Conservation (phyloP, 2,797 vertebrate genomes). For the Salmo trutta region DNA sequence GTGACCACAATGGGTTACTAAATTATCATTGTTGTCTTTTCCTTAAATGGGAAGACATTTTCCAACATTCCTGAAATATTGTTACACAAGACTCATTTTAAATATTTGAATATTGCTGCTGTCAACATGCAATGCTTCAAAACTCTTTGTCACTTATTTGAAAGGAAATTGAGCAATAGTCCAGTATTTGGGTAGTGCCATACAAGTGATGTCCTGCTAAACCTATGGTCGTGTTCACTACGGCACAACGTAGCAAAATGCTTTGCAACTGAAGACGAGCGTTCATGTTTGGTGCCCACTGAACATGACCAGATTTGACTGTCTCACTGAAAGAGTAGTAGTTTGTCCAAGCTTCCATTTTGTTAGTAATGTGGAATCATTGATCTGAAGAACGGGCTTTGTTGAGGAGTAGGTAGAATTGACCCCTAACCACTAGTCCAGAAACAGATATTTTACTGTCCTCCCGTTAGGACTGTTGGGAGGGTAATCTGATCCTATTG, state of each 20-base stretch:
- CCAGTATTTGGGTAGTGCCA: constrained; percentile 10
- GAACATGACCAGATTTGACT: background rate
- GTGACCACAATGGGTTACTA: constrained; percentile 6
- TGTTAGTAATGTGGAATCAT: constrained; percentile 11
- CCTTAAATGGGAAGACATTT: constrained; percentile 15
- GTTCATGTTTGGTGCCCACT: background rate
- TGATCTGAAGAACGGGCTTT: constrained; percentile 9
- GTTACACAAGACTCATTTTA: constrained; percentile 19
- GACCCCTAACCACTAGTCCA: background rate
- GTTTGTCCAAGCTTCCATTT: background rate
- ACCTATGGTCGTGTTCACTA: background rate
- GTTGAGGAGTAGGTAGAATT: background rate
- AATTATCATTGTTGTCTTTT: constrained; percentile 12
- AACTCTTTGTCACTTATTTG: background rate
- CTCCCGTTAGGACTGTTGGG: background rate
- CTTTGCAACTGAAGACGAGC: background rate
- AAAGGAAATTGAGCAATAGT: background rate
- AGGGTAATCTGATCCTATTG: constrained; percentile 13
- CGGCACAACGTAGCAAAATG: background rate
- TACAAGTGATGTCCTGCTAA: constrained; percentile 8
- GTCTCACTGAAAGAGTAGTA: background rate
- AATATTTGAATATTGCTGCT: constrained; percentile 21
- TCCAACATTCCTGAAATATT: constrained; percentile 27
- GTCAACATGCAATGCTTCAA: constrained; percentile 13
- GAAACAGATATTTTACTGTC: background rate